phyloP scores from a whole-genome alignment of 92 coral and sea anemone species.

The Montipora capitata region DNA sequence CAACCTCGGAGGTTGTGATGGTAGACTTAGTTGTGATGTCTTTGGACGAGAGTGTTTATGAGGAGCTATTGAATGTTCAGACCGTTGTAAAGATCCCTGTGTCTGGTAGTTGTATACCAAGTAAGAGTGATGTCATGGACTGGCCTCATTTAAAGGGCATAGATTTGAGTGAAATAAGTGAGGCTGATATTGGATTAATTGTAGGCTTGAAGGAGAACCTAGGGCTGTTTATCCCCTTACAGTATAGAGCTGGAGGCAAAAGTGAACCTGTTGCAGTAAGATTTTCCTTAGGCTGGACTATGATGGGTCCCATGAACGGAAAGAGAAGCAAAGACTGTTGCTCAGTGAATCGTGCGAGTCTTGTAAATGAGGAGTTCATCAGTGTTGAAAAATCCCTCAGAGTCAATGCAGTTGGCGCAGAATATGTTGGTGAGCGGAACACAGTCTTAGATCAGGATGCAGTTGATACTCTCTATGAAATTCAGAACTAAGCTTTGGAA shows the following conservation, averaged over 20 bases:
- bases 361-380: not conserved
- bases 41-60: conserved; percentile 49
- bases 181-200: conserved; percentile 33
- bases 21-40: not conserved
- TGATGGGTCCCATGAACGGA: conserved; percentile 77
- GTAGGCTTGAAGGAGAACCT: conserved; percentile 57
- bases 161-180: conserved; percentile 15
- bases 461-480: conserved; percentile 7
- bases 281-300: conserved; percentile 79
- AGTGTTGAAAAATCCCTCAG: not conserved
- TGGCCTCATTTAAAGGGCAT: conserved; percentile 58
- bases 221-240: conserved; percentile 60
- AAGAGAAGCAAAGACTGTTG: conserved; percentile 25
- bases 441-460: too few relatives aligned
- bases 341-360: conserved; percentile 48
- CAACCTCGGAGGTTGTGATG: not conserved
- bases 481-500: conserved; percentile 36
- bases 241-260: conserved; percentile 42
- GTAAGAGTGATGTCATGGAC: conserved; percentile 27
- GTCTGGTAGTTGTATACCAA: conserved; percentile 58
- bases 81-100: conserved; percentile 84
- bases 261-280: conserved; percentile 58
- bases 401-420: not conserved
- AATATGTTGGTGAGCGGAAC: not conserved
- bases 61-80: conserved; percentile 69